A percentile compares a stretch with the other conserved stretches of the same genome.
phyloP scores from a whole-genome alignment of 1,140 invertebrate genomes.

The Anastrepha ludens region DNA sequence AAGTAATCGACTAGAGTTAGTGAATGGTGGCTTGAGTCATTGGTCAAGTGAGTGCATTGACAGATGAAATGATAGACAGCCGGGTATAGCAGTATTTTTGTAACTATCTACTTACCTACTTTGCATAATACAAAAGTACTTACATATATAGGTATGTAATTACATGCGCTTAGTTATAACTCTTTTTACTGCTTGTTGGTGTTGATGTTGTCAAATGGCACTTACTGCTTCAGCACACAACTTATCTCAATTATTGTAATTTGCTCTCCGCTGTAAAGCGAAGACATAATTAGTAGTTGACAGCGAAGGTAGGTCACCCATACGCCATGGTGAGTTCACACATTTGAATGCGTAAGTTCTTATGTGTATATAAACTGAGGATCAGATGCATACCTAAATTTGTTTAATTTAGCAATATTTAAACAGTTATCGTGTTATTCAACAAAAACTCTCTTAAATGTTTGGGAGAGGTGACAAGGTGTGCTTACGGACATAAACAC shows the following conservation, averaged over 20 bases:
- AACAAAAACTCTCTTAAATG: neutral
- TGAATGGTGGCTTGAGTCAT: conserved; percentile 42
- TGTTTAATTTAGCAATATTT: neutral
- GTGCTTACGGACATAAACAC: neutral
- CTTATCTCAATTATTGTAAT: neutral
- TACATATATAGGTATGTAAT: neutral
- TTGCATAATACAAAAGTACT: neutral
- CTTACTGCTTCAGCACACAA: neutral
- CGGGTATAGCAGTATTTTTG: neutral
- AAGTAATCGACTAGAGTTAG: neutral
- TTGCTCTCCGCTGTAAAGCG: neutral
- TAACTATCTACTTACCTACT: neutral
- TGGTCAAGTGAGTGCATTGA: neutral
- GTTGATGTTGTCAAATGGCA: neutral
- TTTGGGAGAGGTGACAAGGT: neutral
- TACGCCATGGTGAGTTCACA: neutral
- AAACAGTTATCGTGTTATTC: neutral
- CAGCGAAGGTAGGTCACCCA: neutral
- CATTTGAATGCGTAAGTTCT: no score
- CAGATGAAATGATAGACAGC: neutral
- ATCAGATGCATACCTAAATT: neutral
- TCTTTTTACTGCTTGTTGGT: neutral
- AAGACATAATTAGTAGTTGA: neutral
- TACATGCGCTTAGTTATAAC: neutral
- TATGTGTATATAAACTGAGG: neutral